Base-by-base conservation (phyloP, 30 jellyfish, hydroid and myxozoan genomes). In the Aurelia sp. region DNA sequence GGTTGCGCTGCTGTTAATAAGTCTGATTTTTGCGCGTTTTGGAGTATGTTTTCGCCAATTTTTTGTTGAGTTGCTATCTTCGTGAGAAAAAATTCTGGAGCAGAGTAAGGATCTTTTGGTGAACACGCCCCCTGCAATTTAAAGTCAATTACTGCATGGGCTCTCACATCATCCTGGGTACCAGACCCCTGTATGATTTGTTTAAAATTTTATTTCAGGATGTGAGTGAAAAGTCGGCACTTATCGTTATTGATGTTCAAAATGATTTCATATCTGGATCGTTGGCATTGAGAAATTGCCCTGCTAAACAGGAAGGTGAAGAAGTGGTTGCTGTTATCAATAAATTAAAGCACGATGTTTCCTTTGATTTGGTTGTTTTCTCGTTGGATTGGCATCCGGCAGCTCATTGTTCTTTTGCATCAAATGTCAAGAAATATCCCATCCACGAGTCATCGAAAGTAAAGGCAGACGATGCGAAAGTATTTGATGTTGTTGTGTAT, bases 221-320 rank as follows among this genome's bases (percentile, higher is more conserved):
- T 55, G 65, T 68, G 13, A 59, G 78, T 15, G 69, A 38, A 22
- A 87, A 78, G 73, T 62, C 91, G 12, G 97, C 97, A 9, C 75
- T 96, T 41, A 24, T 96, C 11, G 94, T 78, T 35, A 90, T 96
- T 73, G 99, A 96, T 79, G 97, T 96, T 3, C 99, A 96, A 72
- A 96, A 96, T 53, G 99, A 96, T 77, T 96, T 96, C 81, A 96
- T 96, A 18, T 81, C 97, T 79, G 99, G 99, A 16, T 47, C 96
- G 8, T 66, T 96, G 82, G 97, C 99, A 7, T 85, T 96, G 41
- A 91, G 74, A 66, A 96, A 96, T 62, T 79, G 86, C 18, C 98
- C 99, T 8, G 97, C 96, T 7, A 89, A 92, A 48, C 96, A 96
- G 66, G 99, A 96, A 24, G 99, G 99, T 13, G 98, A 64, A 60